Evolutionary conservation across 1,140 invertebrate genomes (phyloP).

Genomic region (Harlomillsia oculata): DNA sequence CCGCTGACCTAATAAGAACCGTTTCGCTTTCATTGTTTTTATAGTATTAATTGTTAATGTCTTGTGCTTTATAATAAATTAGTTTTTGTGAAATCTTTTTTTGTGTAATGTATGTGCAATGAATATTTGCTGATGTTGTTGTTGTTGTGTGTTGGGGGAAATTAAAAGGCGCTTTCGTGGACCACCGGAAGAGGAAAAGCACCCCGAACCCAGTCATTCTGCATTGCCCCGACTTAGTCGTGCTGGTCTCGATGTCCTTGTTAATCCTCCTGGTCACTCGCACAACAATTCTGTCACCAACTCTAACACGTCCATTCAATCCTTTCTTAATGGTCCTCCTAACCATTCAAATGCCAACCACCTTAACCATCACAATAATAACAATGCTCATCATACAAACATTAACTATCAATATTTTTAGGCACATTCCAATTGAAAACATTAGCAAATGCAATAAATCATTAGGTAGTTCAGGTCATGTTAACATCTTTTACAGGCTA

Average conservation of each 20-base stretch:
- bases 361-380: background rate
- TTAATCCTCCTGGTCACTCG: constrained; percentile 27
- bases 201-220: constrained; percentile 22
- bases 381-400: background rate
- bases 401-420: background rate
- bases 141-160: constrained; percentile 18
- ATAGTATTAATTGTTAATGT: constrained; percentile 7
- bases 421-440: background rate
- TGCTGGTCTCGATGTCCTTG: constrained; percentile 34
- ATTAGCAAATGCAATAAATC: background rate
- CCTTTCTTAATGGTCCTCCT: background rate
- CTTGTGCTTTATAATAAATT: background rate
- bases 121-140: constrained; percentile 8
- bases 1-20: too few species aligned
- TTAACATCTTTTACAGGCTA: too few species aligned
- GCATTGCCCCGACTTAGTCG: constrained; percentile 34
- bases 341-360: constrained; percentile 2
- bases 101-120: background rate
- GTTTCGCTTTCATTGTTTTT: constrained; percentile 12
- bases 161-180: constrained; percentile 34
- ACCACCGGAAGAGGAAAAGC: constrained; percentile 31
- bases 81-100: background rate
- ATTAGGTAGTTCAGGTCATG: too few species aligned
- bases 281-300: constrained; percentile 18
- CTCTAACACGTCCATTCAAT: constrained; percentile 14